phyloP scores from a whole-genome alignment of 2,113 vertebrate species.

The Vulpes vulpes region DNA sequence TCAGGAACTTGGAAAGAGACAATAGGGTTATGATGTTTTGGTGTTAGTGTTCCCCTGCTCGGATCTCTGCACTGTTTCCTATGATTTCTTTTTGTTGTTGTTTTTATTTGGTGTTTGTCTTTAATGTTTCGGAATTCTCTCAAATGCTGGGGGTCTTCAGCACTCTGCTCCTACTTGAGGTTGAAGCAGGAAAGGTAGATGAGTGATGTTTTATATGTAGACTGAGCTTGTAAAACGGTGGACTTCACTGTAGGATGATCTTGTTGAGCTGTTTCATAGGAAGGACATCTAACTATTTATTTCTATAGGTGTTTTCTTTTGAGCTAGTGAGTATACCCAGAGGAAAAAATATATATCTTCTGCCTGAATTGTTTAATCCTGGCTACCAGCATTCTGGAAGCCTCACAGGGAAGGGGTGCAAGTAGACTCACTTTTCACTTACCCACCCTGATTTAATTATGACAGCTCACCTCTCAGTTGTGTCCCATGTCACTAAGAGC shows the following conservation, averaged over 20 bases:
- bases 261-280: background rate
- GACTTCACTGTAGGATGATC: background rate
- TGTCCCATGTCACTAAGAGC: background rate
- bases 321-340: background rate
- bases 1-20: background rate
- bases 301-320: background rate
- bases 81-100: background rate
- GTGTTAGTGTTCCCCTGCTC: background rate
- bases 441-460: background rate
- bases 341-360: background rate
- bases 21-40: background rate
- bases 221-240: background rate
- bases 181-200: background rate
- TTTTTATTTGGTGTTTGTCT: background rate
- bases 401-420: fast-evolving
- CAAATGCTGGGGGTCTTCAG: background rate
- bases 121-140: background rate
- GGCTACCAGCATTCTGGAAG: background rate
- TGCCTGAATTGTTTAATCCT: background rate
- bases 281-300: background rate
- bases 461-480: background rate
- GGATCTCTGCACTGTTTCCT: background rate
- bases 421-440: background rate
- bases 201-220: background rate
- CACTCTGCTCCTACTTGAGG: background rate